Conservation (phyloP, 2,797 vertebrate species). For the Hemibagrus guttatus region DNA sequence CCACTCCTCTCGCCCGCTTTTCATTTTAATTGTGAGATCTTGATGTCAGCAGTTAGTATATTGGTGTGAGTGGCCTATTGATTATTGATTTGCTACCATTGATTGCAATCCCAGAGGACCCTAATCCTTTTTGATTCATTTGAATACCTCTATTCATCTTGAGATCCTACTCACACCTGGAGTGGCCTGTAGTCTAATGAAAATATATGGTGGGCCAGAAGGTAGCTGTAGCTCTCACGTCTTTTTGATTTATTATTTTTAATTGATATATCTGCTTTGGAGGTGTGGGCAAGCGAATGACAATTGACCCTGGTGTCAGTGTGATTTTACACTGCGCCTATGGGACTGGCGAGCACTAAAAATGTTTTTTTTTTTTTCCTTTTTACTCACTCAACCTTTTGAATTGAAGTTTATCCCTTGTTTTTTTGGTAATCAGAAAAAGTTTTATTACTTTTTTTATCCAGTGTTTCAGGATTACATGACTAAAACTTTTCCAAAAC, state of each 20-base stretch:
- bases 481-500: neutral
- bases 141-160: conserved; percentile 86
- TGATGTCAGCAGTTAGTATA: conserved; percentile 85
- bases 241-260: conserved; percentile 80
- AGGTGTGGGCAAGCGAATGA: conserved; percentile 71
- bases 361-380: conserved; percentile 48
- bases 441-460: conserved; percentile 57
- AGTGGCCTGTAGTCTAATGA: conserved; percentile 74
- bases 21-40: conserved; percentile 84
- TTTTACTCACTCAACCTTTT: conserved; percentile 65
- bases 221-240: conserved; percentile 61
- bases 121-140: conserved; percentile 86
- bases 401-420: conserved; percentile 62
- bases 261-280: conserved; percentile 82
- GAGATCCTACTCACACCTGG: conserved; percentile 76
- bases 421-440: conserved; percentile 56
- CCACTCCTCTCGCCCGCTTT: conserved; percentile 72
- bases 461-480: conserved; percentile 29
- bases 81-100: conserved; percentile 84
- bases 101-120: conserved; percentile 76
- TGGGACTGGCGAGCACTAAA: conserved; percentile 62
- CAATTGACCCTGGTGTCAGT: conserved; percentile 76
- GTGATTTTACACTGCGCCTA: conserved; percentile 59
- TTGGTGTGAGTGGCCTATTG: conserved; percentile 88
- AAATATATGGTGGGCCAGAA: conserved; percentile 77